These are phyloP conservation scores for Drosophila triauraria DNA, from an alignment of 1,140 invertebrate species.

Conservation along the genomic window DNA sequence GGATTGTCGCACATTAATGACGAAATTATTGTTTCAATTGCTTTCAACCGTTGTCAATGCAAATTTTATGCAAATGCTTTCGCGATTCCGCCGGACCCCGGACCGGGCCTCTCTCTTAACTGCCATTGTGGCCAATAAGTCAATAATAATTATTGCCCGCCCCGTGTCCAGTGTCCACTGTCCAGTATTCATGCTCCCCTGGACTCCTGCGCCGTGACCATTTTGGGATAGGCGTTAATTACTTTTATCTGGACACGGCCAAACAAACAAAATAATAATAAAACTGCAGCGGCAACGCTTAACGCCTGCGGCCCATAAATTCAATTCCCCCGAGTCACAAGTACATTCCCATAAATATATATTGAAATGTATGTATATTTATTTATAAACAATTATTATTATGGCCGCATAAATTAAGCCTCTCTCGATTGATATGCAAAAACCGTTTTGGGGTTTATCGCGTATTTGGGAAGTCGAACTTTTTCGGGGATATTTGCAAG, in stretches of 20 bases:
- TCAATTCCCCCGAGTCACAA: neutral
- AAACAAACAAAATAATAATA: conserved; percentile 59
- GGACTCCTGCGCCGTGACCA: conserved; percentile 21
- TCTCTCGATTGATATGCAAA: conserved; percentile 42
- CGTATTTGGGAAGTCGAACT: conserved; percentile 3
- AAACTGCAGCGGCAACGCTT: conserved; percentile 35
- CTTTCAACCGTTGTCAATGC: conserved; percentile 83
- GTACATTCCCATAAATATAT: no score
- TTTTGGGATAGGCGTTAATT: conserved; percentile 80
- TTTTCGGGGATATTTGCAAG: neutral
- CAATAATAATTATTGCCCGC: conserved; percentile 69
- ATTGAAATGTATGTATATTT: conserved; percentile 25
- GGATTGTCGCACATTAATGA: conserved; percentile 82
- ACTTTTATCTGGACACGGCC: conserved; percentile 70
- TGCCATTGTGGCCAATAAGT: conserved; percentile 81
- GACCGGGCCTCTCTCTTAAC: conserved; percentile 51
- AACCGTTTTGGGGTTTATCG: conserved; percentile 13
- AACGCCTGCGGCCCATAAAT: conserved; percentile 25
- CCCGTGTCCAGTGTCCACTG: neutral
- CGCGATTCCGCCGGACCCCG: neutral
- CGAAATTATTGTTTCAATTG: conserved; percentile 84
- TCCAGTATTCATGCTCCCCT: conserved; percentile 1
- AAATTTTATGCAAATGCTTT: conserved; percentile 84
- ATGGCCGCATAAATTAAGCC: conserved; percentile 55
- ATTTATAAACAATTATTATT: conserved; percentile 68